Evolutionary conservation across 2,113 vertebrate species (phyloP), one percentile per base, ranked within the genome.

Genomic region (Sapajus apella): DNA sequence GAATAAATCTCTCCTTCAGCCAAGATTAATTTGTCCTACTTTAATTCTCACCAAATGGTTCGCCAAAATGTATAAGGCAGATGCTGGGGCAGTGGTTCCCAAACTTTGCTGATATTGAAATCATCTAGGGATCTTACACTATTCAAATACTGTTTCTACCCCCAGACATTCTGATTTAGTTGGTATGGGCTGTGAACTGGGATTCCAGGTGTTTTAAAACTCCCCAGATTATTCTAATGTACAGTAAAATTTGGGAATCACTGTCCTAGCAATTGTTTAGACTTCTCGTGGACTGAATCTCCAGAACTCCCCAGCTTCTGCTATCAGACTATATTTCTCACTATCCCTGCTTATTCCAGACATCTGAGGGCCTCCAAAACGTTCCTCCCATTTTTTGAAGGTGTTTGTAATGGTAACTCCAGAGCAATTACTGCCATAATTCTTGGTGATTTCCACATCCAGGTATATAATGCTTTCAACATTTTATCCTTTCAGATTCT

Each of bases 21-120:
- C 89, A 97, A 92, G 95, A 75, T 92, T 91, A 75, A 37, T 76
- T 79, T 82, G 35, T 72, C 66, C 82, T 68, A 43, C 58, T 85
- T 82, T 82, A 81, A 76, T 79, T 92, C 91, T 95, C 93, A 58
- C 72, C 61, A 89, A 93, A 80, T 50, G 32, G 58, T 79, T 56
- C 3, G 47, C 32, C 43, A 30, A 77, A 47, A 77, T 45, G 66
- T 16, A 43, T 7, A 43, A 21, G 23, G 14, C 35, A 7, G 40
- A 91, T 6, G 61, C 58, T 27, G 7, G 1, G 4, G 25, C 40
- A 30, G 50, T 17, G 8, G 23, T 6, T 55, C 40, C 73, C 66
- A 88, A 30, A 72, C 45, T 50, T 50, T 16, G 30, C 52, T 79
- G 52, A 79, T 73, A 47, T 3, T 55, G 27, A 92, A 85, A 68